Conservation (phyloP, 2,888 invertebrate species). For the Furcula furcula region DNA sequence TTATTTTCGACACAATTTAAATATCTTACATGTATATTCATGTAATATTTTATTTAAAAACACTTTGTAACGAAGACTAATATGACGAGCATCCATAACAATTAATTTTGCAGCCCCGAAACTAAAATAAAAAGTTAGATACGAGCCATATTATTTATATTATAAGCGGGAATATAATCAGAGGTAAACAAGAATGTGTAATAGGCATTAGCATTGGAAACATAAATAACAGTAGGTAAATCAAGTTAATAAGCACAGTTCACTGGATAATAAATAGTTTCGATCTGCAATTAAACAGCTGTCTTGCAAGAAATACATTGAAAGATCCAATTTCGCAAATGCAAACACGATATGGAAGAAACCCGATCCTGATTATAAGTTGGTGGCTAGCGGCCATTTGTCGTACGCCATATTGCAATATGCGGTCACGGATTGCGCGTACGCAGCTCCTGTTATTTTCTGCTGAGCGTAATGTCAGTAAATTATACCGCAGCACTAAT, state of each 20-base stretch:
- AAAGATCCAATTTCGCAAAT: conserved; percentile 52
- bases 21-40: too few species aligned
- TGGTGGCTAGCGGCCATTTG: conserved; percentile 56
- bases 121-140: too few species aligned
- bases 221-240: conserved; percentile 24
- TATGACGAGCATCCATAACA: too few species aligned
- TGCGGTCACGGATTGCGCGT: conserved; percentile 53
- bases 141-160: too few species aligned
- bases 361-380: conserved; percentile 65
- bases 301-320: conserved; percentile 39
- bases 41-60: too few species aligned
- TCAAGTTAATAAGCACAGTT: conserved; percentile 25
- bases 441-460: conserved; percentile 72
- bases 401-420: conserved; percentile 57
- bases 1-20: too few species aligned
- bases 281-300: conserved; percentile 44
- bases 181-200: background rate
- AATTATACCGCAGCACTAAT: conserved; percentile 68
- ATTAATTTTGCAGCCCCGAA: too few species aligned
- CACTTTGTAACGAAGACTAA: too few species aligned
- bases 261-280: conserved; percentile 33
- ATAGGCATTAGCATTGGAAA: conserved; percentile 19
- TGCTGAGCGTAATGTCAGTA: conserved; percentile 59
- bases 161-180: too few species aligned
- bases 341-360: conserved; percentile 63